These are phyloP conservation scores for Clupea harengus DNA, from an alignment of 2,113 vertebrate species.

Conservation along the genomic window DNA sequence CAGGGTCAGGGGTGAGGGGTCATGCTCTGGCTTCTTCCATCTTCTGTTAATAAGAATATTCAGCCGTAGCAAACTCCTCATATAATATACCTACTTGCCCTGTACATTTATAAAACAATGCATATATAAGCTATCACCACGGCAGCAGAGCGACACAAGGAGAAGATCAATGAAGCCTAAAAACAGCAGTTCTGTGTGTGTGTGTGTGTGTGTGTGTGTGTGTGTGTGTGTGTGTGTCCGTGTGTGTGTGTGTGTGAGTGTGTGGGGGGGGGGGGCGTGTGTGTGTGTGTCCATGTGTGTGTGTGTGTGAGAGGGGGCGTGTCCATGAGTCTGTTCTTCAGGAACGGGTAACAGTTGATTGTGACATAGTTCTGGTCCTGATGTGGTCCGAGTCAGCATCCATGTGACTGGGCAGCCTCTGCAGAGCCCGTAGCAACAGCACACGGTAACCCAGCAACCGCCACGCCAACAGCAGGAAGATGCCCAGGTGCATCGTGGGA, in stretches of 20 bases:
- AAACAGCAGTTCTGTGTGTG: constrained; percentile 80
- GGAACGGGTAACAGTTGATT: constrained; percentile 42
- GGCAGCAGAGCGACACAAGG: constrained; percentile 66
- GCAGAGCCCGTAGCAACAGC: constrained; percentile 72
- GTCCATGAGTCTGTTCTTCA: constrained; percentile 20
- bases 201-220: too few relatives aligned
- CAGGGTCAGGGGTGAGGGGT: not conserved
- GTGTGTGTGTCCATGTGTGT: too few relatives aligned
- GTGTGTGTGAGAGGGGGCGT: too few relatives aligned
- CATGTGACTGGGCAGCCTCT: too few relatives aligned
- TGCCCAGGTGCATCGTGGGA: constrained; percentile 72
- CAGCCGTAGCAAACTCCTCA: constrained; percentile 85
- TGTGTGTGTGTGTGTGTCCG: too few relatives aligned
- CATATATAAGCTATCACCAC: constrained; percentile 80
- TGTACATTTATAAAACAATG: constrained; percentile 94
- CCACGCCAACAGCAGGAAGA: constrained; percentile 64
- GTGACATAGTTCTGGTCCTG: constrained; percentile 67
- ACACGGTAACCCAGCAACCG: constrained; percentile 64
- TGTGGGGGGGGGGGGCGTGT: constrained; percentile 58
- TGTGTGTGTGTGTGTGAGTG: constrained; percentile 42
- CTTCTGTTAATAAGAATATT: constrained; percentile 92
- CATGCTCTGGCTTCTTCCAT: constrained; percentile 97
- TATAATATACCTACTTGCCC: constrained; percentile 92
- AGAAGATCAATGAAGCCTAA: constrained; percentile 24
- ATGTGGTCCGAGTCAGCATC: constrained; percentile 74